A percentile compares a stretch with the other conserved stretches of the same genome.
Conservation (phyloP, 2,113 vertebrate genomes). For the Oryzias woworae region DNA sequence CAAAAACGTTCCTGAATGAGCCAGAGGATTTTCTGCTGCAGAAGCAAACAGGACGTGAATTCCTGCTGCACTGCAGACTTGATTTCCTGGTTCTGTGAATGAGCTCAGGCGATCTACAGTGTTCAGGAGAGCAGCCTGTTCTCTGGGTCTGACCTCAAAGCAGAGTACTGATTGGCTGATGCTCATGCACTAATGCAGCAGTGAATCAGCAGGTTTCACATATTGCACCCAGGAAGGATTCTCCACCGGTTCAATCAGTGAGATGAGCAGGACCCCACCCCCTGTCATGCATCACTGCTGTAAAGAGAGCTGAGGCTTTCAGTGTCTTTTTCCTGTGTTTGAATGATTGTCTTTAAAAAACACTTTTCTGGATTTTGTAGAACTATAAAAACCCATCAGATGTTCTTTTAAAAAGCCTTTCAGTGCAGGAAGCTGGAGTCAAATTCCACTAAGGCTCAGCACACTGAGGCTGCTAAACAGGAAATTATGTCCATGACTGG, state of each 20-base stretch:
- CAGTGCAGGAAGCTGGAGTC: no score
- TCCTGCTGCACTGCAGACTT: no score
- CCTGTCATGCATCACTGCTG: neutral
- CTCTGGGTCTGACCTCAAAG: conserved; percentile 18
- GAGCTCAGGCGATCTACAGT: neutral
- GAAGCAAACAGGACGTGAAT: no score
- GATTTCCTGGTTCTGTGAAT: neutral
- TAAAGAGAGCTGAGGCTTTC: no score
- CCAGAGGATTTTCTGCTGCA: neutral
- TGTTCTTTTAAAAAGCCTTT: no score
- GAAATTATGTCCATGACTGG: no score
- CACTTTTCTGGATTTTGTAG: no score
- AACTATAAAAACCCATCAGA: no score
- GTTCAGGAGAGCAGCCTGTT: conserved; percentile 9
- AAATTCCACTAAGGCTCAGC: no score
- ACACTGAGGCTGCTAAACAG: no score
- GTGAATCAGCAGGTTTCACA: conserved; percentile 58
- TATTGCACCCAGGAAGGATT: conserved; percentile 17
- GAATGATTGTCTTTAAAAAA: no score
- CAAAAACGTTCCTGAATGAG: neutral
- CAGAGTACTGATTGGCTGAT: conserved; percentile 43
- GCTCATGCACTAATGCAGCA: conserved; percentile 47
- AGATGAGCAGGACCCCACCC: conserved; percentile 35
- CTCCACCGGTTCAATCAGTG: conserved; percentile 4
- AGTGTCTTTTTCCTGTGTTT: neutral